Evolutionary conservation across 2,113 vertebrate genomes (phyloP).

Genomic region (Gopherus flavomarginatus): DNA sequence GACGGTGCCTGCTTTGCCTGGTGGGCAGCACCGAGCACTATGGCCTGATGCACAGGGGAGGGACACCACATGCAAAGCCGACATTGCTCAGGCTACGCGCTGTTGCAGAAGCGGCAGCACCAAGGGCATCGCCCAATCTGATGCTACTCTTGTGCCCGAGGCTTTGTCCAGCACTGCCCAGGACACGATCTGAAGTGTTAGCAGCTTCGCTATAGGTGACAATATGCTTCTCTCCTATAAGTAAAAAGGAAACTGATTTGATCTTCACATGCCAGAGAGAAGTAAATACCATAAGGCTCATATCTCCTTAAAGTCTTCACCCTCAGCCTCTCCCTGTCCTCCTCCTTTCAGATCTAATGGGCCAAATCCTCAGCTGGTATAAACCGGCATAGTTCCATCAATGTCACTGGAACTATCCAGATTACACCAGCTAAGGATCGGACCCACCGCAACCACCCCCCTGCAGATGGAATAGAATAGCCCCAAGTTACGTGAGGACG

Average conservation of each 20-base stretch:
- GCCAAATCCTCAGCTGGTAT: not conserved
- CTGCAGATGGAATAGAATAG: not conserved
- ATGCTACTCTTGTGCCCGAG: not conserved
- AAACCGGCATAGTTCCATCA: not conserved
- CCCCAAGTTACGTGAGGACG: accelerated
- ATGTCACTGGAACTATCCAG: accelerated
- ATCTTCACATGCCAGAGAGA: not conserved
- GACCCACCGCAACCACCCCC: no score
- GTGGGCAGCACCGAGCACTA: not conserved
- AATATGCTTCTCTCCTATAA: not conserved
- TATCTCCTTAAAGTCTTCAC: no score
- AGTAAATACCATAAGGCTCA: no score
- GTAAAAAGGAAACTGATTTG: not conserved
- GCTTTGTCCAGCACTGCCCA: not conserved
- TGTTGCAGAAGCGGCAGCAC: not conserved
- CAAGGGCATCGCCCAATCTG: not conserved
- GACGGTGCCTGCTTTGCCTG: no score
- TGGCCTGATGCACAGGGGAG: not conserved
- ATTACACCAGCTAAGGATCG: not conserved
- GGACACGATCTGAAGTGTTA: not conserved
- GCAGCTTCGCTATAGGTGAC: not conserved
- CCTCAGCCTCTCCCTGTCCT: not conserved
- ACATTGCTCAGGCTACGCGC: not conserved
- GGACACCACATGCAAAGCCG: no score
- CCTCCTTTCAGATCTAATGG: accelerated